Conservation (phyloP, 2,113 vertebrate species). For the Orycteropus afer region DNA sequence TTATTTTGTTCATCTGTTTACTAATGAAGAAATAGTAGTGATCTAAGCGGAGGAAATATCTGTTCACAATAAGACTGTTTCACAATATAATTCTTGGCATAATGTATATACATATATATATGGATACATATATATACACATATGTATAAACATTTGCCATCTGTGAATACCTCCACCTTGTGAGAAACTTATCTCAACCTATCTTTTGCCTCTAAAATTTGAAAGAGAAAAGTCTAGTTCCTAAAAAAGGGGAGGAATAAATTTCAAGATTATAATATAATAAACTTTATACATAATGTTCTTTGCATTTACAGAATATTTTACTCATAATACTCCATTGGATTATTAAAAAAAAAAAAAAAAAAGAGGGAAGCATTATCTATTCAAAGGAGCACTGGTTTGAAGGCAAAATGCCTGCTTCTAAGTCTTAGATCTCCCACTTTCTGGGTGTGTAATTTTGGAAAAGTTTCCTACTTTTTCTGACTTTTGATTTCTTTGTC, state of each 20-base stretch:
- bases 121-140: no score
- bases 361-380: neutral
- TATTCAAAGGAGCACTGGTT: neutral
- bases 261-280: neutral
- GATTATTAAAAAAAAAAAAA: neutral
- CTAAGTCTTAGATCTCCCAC: neutral
- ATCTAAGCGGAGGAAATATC: neutral
- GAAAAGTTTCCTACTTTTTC: neutral
- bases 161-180: neutral
- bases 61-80: neutral
- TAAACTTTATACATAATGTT: neutral
- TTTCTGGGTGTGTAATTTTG: neutral
- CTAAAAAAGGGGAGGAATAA: neutral
- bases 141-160: neutral
- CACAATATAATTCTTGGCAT: neutral
- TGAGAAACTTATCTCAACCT: neutral
- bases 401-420: neutral
- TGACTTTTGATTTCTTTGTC: neutral
- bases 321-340: neutral
- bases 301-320: neutral
- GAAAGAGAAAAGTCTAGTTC: neutral
- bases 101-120: no score
- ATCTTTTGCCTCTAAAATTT: neutral
- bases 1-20: conserved; percentile 15
- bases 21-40: neutral